These are phyloP conservation scores for Stichodactyla mertensii DNA, from an alignment of 64 coral and sea anemone genomes.

Conservation along the genomic window DNA sequence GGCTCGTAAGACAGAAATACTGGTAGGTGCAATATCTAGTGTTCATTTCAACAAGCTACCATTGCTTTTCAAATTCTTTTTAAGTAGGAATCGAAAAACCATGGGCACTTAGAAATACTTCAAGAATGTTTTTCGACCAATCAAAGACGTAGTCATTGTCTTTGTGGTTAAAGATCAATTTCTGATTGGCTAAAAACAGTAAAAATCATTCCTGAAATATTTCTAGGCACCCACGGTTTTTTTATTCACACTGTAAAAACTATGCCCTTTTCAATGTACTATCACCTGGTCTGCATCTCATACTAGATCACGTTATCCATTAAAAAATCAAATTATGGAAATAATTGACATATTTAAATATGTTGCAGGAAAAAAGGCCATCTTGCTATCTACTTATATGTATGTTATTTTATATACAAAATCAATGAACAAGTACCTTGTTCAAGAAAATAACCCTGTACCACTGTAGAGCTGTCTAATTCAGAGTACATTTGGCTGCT, in stretches of 20 bases:
- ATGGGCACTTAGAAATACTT: too few species aligned
- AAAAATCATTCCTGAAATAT: too few species aligned
- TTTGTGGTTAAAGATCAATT: too few species aligned
- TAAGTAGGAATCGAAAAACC: too few species aligned
- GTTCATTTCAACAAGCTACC: too few species aligned
- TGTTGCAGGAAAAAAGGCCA: constrained; percentile 1
- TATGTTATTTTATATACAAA: constrained; percentile 22
- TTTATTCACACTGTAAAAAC: neutral
- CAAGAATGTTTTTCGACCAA: too few species aligned
- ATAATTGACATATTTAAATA: constrained; percentile 13
- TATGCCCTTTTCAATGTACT: neutral
- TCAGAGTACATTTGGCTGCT: constrained; percentile 4
- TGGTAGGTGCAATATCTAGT: too few species aligned
- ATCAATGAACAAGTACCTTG: constrained; percentile 17
- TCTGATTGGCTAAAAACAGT: too few species aligned
- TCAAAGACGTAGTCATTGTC: too few species aligned
- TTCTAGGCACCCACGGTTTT: too few species aligned
- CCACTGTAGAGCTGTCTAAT: neutral
- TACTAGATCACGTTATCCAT: neutral
- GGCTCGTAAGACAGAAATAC: too few species aligned
- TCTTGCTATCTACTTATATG: constrained; percentile 7
- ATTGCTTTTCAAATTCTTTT: too few species aligned
- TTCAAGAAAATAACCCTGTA: constrained; percentile 17
- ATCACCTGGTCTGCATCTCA: neutral
- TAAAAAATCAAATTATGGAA: constrained; percentile 3